Conservation (phyloP, 2,113 vertebrate genomes). For the Canis aureus region DNA sequence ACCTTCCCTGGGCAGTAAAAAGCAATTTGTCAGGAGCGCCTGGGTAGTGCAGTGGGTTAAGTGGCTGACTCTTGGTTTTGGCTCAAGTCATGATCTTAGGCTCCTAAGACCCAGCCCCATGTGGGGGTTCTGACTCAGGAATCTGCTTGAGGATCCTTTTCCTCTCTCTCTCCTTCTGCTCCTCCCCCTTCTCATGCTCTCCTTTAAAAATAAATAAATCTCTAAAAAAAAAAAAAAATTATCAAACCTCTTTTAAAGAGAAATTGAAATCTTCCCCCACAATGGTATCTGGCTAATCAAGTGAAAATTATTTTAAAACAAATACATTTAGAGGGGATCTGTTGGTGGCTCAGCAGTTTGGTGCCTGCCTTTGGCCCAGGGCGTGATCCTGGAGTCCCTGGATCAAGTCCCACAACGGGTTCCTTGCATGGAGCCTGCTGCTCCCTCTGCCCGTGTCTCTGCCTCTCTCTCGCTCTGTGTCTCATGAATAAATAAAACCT, state of each 20-base stretch:
- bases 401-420: too few relatives aligned
- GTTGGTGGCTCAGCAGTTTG: too few relatives aligned
- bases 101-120: background rate
- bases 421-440: too few relatives aligned
- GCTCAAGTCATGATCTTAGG: background rate
- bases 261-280: constrained; percentile 55
- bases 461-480: too few relatives aligned
- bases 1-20: constrained; percentile 44
- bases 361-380: too few relatives aligned
- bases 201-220: background rate
- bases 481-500: too few relatives aligned
- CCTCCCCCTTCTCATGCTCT: background rate
- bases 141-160: background rate
- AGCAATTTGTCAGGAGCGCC: background rate
- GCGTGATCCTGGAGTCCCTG: too few relatives aligned
- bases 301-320: constrained; percentile 64
- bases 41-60: background rate
- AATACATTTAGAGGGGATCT: constrained; percentile 37
- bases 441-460: too few relatives aligned
- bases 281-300: background rate
- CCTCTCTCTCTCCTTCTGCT: background rate
- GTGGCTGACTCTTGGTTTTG: background rate
- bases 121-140: background rate
- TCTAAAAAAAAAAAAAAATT: background rate
- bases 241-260: constrained; percentile 48